Conservation (phyloP, 2,113 vertebrate species). For the Zosterops borbonicus region DNA sequence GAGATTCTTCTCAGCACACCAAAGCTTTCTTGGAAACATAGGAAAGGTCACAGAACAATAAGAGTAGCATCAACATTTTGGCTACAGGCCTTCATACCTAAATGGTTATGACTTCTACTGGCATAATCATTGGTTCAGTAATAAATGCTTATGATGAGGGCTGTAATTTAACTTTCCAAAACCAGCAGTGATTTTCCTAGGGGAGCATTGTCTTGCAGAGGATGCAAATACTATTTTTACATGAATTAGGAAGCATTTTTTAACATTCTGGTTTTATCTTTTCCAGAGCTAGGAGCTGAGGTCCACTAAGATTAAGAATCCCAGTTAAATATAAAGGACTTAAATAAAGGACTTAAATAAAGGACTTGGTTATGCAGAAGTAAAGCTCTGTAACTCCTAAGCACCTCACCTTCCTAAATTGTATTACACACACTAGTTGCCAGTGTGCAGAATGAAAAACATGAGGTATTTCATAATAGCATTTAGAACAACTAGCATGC, state of each 20-base stretch:
- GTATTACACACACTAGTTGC: neutral
- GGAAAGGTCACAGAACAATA: conserved; percentile 44
- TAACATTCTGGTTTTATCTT: neutral
- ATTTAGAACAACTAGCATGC: neutral
- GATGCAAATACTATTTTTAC: neutral
- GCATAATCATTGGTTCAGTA: neutral
- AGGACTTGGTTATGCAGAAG: neutral
- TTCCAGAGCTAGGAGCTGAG: neutral
- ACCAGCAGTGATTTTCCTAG: neutral
- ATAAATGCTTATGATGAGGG: neutral
- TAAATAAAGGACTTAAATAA: neutral
- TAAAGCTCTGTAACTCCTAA: neutral
- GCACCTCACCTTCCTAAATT: neutral
- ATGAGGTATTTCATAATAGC: neutral
- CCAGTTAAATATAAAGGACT: neutral
- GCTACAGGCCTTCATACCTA: conserved; percentile 30
- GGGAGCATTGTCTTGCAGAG: neutral
- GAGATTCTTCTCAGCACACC: conserved; percentile 40
- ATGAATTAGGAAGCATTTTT: neutral
- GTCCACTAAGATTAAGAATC: neutral
- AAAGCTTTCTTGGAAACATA: conserved; percentile 49
- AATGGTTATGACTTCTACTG: conserved; percentile 11
- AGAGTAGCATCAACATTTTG: conserved; percentile 50
- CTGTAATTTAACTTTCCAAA: conserved; percentile 29
- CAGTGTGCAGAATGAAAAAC: neutral